Conservation (phyloP, 2,888 invertebrate species). For the Parnassius mnemosyne region DNA sequence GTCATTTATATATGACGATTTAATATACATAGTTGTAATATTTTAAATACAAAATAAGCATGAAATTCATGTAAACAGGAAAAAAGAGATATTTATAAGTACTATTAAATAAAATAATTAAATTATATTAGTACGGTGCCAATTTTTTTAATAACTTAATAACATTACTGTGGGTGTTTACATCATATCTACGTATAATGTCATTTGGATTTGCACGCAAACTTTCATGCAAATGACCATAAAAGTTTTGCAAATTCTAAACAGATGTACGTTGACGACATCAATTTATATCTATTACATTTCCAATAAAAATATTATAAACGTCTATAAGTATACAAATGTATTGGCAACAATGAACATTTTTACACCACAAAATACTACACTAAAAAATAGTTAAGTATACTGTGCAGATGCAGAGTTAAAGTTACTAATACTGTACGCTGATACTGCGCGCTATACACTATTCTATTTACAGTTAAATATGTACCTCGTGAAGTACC, state of each 20-base stretch:
- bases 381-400: too few species aligned
- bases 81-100: not conserved
- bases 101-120: not conserved
- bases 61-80: not conserved
- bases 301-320: too few species aligned
- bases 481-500: conserved; percentile 16
- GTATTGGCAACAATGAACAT: not conserved
- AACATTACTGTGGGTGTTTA: not conserved
- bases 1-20: conserved; percentile 2
- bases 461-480: conserved; percentile 30
- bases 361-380: not conserved
- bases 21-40: not conserved
- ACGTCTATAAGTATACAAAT: too few species aligned
- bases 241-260: too few species aligned
- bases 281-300: too few species aligned
- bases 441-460: too few species aligned
- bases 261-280: too few species aligned
- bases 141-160: not conserved
- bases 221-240: too few species aligned
- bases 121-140: not conserved
- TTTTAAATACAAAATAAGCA: conserved; percentile 9
- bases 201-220: too few species aligned
- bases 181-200: too few species aligned
- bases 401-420: too few species aligned
- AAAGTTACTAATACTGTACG: too few species aligned